Evolutionary conservation across 2,888 invertebrate genomes (phyloP).

Genomic region (Charanyca ferruginea): DNA sequence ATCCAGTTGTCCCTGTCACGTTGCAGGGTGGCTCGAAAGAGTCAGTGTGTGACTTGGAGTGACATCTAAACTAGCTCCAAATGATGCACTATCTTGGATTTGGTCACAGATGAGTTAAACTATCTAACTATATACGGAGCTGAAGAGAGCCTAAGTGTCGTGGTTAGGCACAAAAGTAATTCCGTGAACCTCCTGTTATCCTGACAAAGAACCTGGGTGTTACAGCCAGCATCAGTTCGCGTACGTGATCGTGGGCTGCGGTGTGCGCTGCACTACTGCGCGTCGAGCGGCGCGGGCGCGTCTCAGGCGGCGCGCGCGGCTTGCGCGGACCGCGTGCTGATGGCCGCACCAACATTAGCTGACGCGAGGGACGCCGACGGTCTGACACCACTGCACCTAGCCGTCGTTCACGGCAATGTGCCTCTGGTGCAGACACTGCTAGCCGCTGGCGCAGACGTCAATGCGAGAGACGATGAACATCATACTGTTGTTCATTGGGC

Average conservation of each 20-base stretch:
- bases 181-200: neutral
- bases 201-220: neutral
- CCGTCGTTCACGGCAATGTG: conserved; percentile 98
- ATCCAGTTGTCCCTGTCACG: neutral
- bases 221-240: conserved; percentile 88
- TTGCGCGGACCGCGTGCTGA: conserved; percentile 96
- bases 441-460: conserved; percentile 97
- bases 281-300: conserved; percentile 94
- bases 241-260: conserved; percentile 96
- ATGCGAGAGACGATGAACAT: conserved; percentile 97
- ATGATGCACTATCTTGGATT: neutral
- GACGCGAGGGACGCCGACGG: conserved; percentile 98
- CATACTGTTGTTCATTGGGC: conserved; percentile 99
- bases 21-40: neutral
- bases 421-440: conserved; percentile 96
- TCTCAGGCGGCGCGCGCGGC: conserved; percentile 94
- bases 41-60: neutral
- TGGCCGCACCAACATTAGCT: conserved; percentile 96
- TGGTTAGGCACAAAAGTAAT: neutral
- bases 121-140: too few relatives aligned
- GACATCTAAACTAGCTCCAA: neutral
- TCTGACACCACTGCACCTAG: conserved; percentile 98
- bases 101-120: too few relatives aligned
- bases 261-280: conserved; percentile 98
- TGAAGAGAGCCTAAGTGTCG: too few relatives aligned